Conservation (phyloP, 2,113 vertebrate species). For the Phyllostomus discolor region DNA sequence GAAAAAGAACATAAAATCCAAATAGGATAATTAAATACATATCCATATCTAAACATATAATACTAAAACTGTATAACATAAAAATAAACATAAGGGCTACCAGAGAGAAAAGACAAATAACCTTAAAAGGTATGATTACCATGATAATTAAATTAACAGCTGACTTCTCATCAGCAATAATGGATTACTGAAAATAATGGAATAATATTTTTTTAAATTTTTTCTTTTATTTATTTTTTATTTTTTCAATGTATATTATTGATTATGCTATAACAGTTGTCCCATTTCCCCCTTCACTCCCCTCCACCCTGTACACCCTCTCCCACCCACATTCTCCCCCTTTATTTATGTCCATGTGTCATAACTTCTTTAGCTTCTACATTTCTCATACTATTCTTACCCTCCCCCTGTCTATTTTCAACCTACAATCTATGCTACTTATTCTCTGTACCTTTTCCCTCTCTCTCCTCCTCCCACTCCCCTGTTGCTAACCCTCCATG, state of each 20-base stretch:
- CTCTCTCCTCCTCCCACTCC: too few species aligned
- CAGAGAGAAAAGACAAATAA: not conserved
- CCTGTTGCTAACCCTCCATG: too few species aligned
- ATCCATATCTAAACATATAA: not conserved
- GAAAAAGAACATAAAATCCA: conserved; percentile 20
- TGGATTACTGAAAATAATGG: conserved; percentile 19
- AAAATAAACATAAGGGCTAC: conserved; percentile 19
- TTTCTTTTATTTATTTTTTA: not conserved
- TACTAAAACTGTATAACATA: not conserved
- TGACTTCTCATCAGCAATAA: not conserved
- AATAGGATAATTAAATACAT: conserved; percentile 13
- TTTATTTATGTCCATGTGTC: too few species aligned
- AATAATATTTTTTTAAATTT: not conserved
- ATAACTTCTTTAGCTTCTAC: too few species aligned
- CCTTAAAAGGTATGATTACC: not conserved
- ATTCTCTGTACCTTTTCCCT: too few species aligned
- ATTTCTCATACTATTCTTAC: too few species aligned
- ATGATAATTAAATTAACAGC: not conserved
- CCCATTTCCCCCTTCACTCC: too few species aligned
- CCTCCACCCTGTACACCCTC: too few species aligned
- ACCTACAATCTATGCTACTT: too few species aligned
- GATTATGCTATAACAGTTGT: too few species aligned
- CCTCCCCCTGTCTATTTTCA: too few species aligned
- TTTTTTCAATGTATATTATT: not conserved
- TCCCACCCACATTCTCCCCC: too few species aligned